Conservation (phyloP, 53 echinoderm and acorn worm genomes). For the Patiria pectinifera region DNA sequence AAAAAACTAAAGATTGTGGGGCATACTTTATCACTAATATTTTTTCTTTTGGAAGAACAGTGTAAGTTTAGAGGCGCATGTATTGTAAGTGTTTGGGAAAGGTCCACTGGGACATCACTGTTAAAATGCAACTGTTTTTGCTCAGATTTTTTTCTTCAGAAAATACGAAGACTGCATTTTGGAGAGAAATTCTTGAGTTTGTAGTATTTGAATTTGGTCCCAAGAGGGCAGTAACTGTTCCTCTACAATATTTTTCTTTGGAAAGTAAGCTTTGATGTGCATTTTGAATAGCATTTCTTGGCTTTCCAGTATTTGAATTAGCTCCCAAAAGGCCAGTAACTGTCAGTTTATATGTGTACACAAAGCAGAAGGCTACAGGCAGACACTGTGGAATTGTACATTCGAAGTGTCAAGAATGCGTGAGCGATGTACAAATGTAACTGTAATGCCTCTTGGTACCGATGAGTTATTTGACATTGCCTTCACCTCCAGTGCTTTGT, state of each 20-base stretch:
- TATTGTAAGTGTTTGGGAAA: too few relatives aligned
- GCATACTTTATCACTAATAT: too few relatives aligned
- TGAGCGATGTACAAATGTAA: constrained; percentile 7
- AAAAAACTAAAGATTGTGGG: not conserved
- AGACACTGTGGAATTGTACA: not conserved
- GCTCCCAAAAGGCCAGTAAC: not conserved
- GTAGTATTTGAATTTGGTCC: not conserved
- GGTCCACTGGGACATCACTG: too few relatives aligned
- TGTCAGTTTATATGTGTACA: constrained; percentile 37
- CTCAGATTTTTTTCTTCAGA: too few relatives aligned
- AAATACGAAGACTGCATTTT: too few relatives aligned
- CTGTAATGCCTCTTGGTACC: not conserved
- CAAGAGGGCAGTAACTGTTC: not conserved
- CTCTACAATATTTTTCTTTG: constrained; percentile 5
- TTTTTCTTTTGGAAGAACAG: too few relatives aligned
- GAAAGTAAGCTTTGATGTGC: constrained; percentile 6
- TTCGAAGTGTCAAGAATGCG: not conserved
- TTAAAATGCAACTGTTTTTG: too few relatives aligned
- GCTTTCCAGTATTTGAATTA: not conserved
- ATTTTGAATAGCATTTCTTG: constrained; percentile 13
- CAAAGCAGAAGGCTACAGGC: not conserved
- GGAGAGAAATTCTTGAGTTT: too few relatives aligned
- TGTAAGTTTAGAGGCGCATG: too few relatives aligned
- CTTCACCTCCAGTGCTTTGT: constrained; percentile 15
- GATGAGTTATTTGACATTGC: constrained; percentile 33